A percentile compares a stretch with the other conserved stretches of the same genome.
Evolutionary conservation across 2,113 vertebrate genomes (phyloP).

Genomic region (Orientallactaga bullata): DNA sequence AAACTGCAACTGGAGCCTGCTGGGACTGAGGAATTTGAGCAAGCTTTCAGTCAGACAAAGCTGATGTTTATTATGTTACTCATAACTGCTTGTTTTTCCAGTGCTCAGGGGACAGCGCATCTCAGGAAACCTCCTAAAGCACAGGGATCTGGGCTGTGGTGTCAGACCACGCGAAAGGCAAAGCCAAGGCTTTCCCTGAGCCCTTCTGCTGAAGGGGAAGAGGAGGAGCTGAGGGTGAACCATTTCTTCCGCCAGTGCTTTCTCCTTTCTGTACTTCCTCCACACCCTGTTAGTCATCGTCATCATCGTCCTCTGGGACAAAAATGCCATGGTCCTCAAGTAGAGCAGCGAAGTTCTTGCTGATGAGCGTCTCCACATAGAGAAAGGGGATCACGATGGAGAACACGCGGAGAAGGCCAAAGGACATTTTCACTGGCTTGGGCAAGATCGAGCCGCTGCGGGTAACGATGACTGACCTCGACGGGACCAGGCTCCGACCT

Average conservation of each 20-base stretch:
- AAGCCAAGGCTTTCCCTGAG: constrained; percentile 1
- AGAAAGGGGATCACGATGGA: constrained; percentile 95
- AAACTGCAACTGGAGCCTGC: not conserved
- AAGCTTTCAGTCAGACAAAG: not conserved
- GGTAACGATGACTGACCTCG: constrained; percentile 87
- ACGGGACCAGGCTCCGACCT: constrained; percentile 55
- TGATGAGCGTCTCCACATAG: constrained; percentile 94
- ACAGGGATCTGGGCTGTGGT: not conserved
- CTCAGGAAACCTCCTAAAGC: not conserved
- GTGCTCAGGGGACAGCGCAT: constrained; percentile 31
- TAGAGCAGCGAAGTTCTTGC: constrained; percentile 95
- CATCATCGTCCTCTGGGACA: constrained; percentile 95
- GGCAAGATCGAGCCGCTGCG: constrained; percentile 91
- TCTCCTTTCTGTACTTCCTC: not conserved
- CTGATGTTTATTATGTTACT: constrained; percentile 62
- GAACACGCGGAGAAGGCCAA: constrained; percentile 92
- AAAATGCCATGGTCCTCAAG: constrained; percentile 99
- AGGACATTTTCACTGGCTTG: constrained; percentile 93
- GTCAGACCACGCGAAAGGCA: not conserved
- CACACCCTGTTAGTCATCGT: constrained; percentile 90
- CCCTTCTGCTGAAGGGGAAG: not conserved
- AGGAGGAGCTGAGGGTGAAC: not conserved
- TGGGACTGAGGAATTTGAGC: not conserved
- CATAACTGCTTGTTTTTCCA: not conserved
- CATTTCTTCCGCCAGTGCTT: not conserved